These are phyloP conservation scores for Druon quercuslanigerum DNA, from an alignment of 1,140 invertebrate species.

Conservation along the genomic window DNA sequence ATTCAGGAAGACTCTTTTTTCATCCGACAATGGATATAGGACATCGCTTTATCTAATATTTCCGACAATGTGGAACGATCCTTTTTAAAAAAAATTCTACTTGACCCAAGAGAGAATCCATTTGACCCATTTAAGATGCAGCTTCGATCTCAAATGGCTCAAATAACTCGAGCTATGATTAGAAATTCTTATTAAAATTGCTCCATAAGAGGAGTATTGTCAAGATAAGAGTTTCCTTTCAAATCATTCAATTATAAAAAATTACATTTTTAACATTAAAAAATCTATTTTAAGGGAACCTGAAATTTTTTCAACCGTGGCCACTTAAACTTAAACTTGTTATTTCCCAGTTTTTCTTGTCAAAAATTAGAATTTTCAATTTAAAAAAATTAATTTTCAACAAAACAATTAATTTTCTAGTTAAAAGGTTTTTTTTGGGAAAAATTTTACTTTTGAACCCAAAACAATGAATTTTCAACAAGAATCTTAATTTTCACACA, in stretches of 20 bases:
- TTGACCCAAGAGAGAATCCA: slow-evolving; percentile 10
- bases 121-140: slow-evolving; percentile 12
- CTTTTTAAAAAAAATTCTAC: slow-evolving; percentile 13
- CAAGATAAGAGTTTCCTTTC: neutral
- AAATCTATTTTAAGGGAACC: neutral
- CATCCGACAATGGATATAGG: neutral
- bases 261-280: neutral
- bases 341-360: too few relatives aligned
- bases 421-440: too few relatives aligned
- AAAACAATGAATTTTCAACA: too few relatives aligned
- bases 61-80: slow-evolving; percentile 2
- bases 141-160: slow-evolving; percentile 2
- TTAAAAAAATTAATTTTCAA: too few relatives aligned
- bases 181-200: neutral
- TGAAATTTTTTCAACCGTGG: too few relatives aligned
- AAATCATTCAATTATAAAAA: neutral
- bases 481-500: too few relatives aligned
- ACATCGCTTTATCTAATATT: slow-evolving; percentile 9
- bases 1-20: neutral
- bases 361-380: too few relatives aligned
- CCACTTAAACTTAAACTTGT: too few relatives aligned
- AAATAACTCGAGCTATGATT: slow-evolving; percentile 2
- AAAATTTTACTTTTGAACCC: too few relatives aligned
- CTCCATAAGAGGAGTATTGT: neutral
- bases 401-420: too few relatives aligned